phyloP scores from a whole-genome alignment of 2,797 vertebrate species.

The Antennarius maculatus region DNA sequence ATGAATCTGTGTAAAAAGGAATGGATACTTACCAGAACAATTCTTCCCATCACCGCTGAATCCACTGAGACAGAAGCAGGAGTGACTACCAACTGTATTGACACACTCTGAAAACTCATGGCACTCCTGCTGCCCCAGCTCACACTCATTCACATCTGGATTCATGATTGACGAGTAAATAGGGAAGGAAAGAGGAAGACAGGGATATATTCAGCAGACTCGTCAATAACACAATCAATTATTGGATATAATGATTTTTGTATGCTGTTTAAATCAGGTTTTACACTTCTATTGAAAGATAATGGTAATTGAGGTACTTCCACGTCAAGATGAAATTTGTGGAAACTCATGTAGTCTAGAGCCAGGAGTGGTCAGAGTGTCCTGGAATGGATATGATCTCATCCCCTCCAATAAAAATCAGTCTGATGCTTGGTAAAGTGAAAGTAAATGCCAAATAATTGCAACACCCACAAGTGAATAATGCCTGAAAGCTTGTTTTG shows the following conservation, averaged over 20 bases:
- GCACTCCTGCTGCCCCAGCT: conserved; percentile 71
- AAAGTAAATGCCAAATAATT: not conserved
- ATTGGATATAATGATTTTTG: not conserved
- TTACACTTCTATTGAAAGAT: no score
- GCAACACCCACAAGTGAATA: no score
- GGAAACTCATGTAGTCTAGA: no score
- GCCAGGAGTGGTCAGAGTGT: no score
- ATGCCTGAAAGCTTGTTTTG: no score
- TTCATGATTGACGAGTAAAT: conserved; percentile 1
- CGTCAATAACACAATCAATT: not conserved
- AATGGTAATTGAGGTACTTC: no score
- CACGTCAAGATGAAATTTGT: no score
- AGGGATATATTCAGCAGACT: conserved; percentile 3
- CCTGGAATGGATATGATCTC: no score
- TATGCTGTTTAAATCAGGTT: no score
- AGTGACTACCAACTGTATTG: conserved; percentile 80
- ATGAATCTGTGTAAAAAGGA: not conserved
- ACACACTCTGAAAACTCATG: conserved; percentile 80
- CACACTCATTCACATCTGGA: conserved; percentile 85
- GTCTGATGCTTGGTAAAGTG: no score
- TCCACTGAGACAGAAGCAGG: conserved; percentile 82
- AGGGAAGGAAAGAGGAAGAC: not conserved
- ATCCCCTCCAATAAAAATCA: no score
- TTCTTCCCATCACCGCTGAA: conserved; percentile 83
- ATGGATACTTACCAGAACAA: conserved; percentile 81